Evolutionary conservation across 2,888 invertebrate genomes (phyloP), one percentile per base, ranked within the genome.

Genomic region (Epistrophella euchroma): DNA sequence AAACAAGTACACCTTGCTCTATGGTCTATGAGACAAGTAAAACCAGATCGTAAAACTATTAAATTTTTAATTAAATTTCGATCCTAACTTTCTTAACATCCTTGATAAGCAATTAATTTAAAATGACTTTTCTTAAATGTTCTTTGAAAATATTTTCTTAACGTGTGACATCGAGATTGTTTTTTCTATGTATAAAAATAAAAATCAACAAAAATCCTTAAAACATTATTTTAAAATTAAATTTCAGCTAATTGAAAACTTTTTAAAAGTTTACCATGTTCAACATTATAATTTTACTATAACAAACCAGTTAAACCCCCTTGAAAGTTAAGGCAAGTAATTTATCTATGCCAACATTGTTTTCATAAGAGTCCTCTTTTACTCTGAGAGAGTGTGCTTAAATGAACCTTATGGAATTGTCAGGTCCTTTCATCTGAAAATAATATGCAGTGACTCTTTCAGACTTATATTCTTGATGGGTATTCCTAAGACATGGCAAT

Each of bases 171-270:
- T 11, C n/a, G 25, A 45, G 10, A 45, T 45, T 50, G 35, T 40
- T 52, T 9, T 28, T 13, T 52, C 15, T 7, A 7, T 7, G 9
- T 19, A 50, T n/a, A n/a, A n/a, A 7, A 70, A 55, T 4, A 13
- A 25, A 52, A 52, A 25, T 55, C 37, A 55, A 70, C 52, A 55
- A 50, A 50, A 37, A 37, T 25, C 22, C 28, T 25, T 10, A 13
- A n/a, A 25, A 22, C 19, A n/a, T 70, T 70, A 52, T 40, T 35
- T 35, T 25, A 58, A 56, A 15, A 58, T 28, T n/a, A 47, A 58
- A 22, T 43, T 68, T 11, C 25, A 47, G 35, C 52, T 71, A 55
- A 56, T 71, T 71, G 70, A 43, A 71, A 71, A 70, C n/a, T 56
- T 43, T 17, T 55, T 11, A 11, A 71, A 71, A 70, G 52, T 70